Percentiles rank a stretch among this genome's conserved stretches.
Conservation (phyloP, 1,140 invertebrate species). For the Ips typographus region DNA sequence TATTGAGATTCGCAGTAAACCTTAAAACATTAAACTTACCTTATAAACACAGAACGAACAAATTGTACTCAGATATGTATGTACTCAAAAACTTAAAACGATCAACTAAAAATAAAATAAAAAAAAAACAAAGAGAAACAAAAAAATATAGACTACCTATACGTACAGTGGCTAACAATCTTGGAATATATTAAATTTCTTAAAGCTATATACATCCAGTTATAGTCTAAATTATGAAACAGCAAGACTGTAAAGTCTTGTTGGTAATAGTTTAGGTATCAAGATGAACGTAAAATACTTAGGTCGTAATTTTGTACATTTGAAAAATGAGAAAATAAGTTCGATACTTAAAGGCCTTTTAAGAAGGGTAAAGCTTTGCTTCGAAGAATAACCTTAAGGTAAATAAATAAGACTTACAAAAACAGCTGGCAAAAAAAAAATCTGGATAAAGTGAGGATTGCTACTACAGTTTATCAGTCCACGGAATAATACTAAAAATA, state of each 20-base stretch:
- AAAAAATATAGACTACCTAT: neutral
- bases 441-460: no score
- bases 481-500: slow-evolving; percentile 16
- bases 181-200: slow-evolving; percentile 31
- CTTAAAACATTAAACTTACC: no score
- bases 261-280: neutral
- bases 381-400: no score
- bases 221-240: neutral
- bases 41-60: no score
- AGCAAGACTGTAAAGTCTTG: neutral
- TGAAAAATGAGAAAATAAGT: no score
- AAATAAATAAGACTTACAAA: no score
- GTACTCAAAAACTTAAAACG: no score
- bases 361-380: no score
- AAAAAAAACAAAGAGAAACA: slow-evolving; percentile 10
- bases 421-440: no score
- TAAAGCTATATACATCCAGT: slow-evolving; percentile 20
- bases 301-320: neutral
- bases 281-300: neutral
- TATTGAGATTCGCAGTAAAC: no score
- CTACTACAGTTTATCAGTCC: slow-evolving; percentile 13
- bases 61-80: no score
- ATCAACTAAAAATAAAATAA: slow-evolving; percentile 6
- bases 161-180: slow-evolving; percentile 21
- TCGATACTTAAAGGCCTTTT: no score